These are phyloP conservation scores for Sisor rabdophorus DNA, from an alignment of 2,113 vertebrate genomes.

Conservation along the genomic window DNA sequence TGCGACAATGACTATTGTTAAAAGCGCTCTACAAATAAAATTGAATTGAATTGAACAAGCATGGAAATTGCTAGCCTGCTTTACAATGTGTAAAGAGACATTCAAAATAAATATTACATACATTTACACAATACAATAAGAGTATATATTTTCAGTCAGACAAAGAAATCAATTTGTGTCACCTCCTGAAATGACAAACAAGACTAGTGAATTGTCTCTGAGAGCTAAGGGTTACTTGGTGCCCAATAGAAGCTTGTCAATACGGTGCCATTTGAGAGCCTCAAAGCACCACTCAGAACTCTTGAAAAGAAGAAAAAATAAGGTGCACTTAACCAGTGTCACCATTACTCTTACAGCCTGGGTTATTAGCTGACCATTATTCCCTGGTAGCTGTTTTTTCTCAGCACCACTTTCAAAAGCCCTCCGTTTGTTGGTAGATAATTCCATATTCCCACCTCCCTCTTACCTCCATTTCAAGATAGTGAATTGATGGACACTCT, in stretches of 20 bases:
- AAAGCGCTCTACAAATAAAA: too few relatives aligned
- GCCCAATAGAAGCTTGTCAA: slow-evolving; percentile 24
- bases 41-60: too few relatives aligned
- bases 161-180: neutral
- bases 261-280: slow-evolving; percentile 33
- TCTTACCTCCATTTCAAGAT: slow-evolving; percentile 48
- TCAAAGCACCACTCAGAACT: slow-evolving; percentile 41
- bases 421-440: slow-evolving; percentile 62
- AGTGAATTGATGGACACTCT: slow-evolving; percentile 46
- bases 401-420: slow-evolving; percentile 52
- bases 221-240: neutral
- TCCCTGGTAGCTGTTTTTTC: slow-evolving; percentile 56
- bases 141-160: neutral
- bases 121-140: neutral
- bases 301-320: slow-evolving; percentile 49
- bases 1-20: too few relatives aligned
- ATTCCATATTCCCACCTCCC: slow-evolving; percentile 52
- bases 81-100: neutral
- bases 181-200: neutral
- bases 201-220: slow-evolving; percentile 7
- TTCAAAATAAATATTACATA: neutral
- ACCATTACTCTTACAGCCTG: slow-evolving; percentile 31
- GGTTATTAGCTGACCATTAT: slow-evolving; percentile 68
- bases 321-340: slow-evolving; percentile 48
- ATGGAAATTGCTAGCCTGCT: slow-evolving; percentile 6